phyloP scores from a whole-genome alignment of 2,113 vertebrate species.

The Myocastor coypus region DNA sequence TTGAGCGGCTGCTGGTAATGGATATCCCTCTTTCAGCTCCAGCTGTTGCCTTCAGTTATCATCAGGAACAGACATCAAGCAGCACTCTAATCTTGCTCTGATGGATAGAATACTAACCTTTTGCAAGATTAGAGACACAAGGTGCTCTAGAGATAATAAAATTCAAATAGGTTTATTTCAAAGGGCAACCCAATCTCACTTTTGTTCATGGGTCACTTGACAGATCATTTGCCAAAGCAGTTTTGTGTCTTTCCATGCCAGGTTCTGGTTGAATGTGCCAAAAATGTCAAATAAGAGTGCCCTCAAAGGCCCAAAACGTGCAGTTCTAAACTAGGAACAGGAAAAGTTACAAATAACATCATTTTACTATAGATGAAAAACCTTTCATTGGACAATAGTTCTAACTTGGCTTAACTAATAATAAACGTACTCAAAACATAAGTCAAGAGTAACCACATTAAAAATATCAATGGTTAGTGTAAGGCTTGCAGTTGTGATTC shows the following conservation, averaged over 20 bases:
- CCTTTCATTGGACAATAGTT: constrained; percentile 21
- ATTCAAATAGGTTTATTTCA: constrained; percentile 91
- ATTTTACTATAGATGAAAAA: constrained; percentile 57
- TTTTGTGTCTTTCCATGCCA: constrained; percentile 81
- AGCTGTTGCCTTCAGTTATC: constrained; percentile 84
- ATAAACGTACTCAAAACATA: not conserved
- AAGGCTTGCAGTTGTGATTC: not conserved
- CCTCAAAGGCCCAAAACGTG: constrained; percentile 32
- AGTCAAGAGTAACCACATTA: not conserved
- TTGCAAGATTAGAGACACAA: constrained; percentile 90
- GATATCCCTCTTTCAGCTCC: constrained; percentile 79
- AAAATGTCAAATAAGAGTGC: constrained; percentile 81
- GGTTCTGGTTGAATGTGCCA: constrained; percentile 77
- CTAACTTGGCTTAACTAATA: constrained; percentile 54
- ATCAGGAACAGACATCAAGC: constrained; percentile 84
- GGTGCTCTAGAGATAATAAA: constrained; percentile 90
- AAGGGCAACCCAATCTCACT: constrained; percentile 90
- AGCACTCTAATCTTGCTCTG: constrained; percentile 87
- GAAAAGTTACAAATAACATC: constrained; percentile 43
- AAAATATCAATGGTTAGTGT: not conserved
- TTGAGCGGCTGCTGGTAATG: constrained; percentile 82
- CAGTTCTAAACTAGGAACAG: constrained; percentile 49
- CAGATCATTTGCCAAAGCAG: constrained; percentile 88
- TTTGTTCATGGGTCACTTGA: constrained; percentile 89
- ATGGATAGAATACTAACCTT: constrained; percentile 89